These are phyloP conservation scores for Hyles lineata DNA, from an alignment of 2,888 invertebrate genomes.

Conservation along the genomic window DNA sequence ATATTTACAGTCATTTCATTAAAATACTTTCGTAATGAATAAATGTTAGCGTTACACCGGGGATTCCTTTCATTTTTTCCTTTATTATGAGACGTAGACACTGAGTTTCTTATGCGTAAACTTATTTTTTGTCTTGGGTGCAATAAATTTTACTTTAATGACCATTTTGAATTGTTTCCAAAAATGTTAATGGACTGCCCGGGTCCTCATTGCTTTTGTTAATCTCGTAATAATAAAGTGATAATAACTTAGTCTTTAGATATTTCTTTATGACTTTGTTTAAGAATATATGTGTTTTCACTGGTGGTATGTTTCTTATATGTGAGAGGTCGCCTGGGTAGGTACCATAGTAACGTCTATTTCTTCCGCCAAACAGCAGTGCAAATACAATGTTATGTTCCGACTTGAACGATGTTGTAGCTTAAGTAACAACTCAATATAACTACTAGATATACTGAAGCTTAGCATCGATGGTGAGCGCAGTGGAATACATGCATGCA, in stretches of 20 bases:
- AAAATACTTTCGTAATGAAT: slow-evolving; percentile 77
- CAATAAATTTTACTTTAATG: slow-evolving; percentile 72
- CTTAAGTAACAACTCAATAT: too few species aligned
- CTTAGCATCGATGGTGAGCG: too few species aligned
- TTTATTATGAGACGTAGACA: slow-evolving; percentile 71
- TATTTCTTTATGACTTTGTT: background rate
- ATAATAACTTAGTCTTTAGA: slow-evolving; percentile 47
- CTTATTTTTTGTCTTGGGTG: slow-evolving; percentile 67
- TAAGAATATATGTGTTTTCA: too few species aligned
- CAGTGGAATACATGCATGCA: too few species aligned
- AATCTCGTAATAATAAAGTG: slow-evolving; percentile 51
- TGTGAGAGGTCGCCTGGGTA: too few species aligned
- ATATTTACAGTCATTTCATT: slow-evolving; percentile 57
- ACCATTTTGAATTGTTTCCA: slow-evolving; percentile 65
- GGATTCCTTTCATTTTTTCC: slow-evolving; percentile 66
- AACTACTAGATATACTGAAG: too few species aligned
- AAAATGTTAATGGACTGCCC: slow-evolving; percentile 65
- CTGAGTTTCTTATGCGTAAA: slow-evolving; percentile 60
- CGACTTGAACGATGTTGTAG: too few species aligned
- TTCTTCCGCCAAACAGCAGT: too few species aligned
- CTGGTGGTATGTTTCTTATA: too few species aligned
- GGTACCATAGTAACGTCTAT: too few species aligned
- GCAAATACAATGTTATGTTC: too few species aligned
- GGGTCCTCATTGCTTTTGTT: slow-evolving; percentile 45
- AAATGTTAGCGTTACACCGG: slow-evolving; percentile 71